Evolutionary conservation across 1,140 invertebrate genomes (phyloP).

Genomic region (Elymnias hypermnestra): DNA sequence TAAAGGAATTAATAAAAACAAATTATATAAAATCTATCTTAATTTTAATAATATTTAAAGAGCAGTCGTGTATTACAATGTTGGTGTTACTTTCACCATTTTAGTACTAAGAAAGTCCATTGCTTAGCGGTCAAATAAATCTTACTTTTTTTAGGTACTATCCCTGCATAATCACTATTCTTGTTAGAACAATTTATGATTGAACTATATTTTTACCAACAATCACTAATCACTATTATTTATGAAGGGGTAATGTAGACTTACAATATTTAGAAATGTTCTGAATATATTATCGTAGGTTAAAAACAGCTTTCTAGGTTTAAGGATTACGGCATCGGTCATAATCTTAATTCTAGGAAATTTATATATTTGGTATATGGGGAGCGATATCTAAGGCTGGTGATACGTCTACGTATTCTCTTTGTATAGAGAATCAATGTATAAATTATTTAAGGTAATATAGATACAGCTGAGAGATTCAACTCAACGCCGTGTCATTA

Average conservation of each 20-base stretch:
- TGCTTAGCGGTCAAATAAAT: too few species aligned
- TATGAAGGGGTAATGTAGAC: conserved; percentile 9
- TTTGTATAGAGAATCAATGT: conserved; percentile 42
- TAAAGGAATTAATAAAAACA: too few species aligned
- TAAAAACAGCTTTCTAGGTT: conserved; percentile 14
- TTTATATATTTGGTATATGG: conserved; percentile 44
- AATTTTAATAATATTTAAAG: too few species aligned
- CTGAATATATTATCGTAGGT: conserved; percentile 9
- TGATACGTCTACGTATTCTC: conserved; percentile 56
- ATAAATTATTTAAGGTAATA: conserved; percentile 53
- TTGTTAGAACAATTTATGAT: neutral
- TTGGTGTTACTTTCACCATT: too few species aligned
- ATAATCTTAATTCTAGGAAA: conserved; percentile 32
- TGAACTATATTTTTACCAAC: neutral
- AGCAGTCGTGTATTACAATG: too few species aligned
- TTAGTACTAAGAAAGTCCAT: too few species aligned
- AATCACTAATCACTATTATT: conserved; percentile 4
- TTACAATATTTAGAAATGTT: conserved; percentile 7
- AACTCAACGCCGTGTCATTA: conserved; percentile 47
- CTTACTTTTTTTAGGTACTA: too few species aligned
- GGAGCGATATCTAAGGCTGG: conserved; percentile 58
- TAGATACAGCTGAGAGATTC: conserved; percentile 59
- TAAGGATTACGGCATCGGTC: conserved; percentile 19
- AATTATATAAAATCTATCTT: too few species aligned
- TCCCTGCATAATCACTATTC: too few species aligned